These are phyloP conservation scores for Neopipo cinnamomea DNA, from an alignment of 2,113 vertebrate genomes.

Conservation along the genomic window DNA sequence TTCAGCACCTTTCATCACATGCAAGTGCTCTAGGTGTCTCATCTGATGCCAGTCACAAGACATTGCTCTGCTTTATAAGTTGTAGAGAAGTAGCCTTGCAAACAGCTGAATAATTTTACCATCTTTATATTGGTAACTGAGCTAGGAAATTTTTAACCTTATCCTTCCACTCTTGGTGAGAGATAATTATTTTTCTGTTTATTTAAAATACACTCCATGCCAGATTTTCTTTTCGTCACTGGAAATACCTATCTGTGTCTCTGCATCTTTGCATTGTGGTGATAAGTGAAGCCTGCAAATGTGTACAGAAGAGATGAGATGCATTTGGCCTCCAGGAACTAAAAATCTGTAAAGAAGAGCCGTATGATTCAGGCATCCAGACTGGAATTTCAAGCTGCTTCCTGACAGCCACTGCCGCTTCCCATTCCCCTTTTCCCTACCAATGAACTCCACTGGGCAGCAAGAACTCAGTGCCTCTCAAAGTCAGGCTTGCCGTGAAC, in stretches of 20 bases:
- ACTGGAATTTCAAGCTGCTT: neutral
- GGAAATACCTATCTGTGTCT: neutral
- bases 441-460: neutral
- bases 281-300: neutral
- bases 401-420: fast-evolving
- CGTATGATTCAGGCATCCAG: neutral
- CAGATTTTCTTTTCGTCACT: neutral
- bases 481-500: neutral
- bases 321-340: slow-evolving; percentile 10
- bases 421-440: neutral
- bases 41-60: slow-evolving; percentile 7
- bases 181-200: neutral
- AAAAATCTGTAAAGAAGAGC: neutral
- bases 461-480: neutral
- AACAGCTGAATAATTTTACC: neutral
- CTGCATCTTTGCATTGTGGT: neutral
- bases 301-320: neutral
- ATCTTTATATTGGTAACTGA: neutral
- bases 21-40: neutral
- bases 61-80: neutral
- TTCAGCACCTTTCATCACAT: neutral
- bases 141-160: neutral
- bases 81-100: neutral
- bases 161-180: neutral
- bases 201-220: neutral